Evolutionary conservation across 2,888 invertebrate genomes (phyloP).

Genomic region (Gastracanthus pulcherrimus): DNA sequence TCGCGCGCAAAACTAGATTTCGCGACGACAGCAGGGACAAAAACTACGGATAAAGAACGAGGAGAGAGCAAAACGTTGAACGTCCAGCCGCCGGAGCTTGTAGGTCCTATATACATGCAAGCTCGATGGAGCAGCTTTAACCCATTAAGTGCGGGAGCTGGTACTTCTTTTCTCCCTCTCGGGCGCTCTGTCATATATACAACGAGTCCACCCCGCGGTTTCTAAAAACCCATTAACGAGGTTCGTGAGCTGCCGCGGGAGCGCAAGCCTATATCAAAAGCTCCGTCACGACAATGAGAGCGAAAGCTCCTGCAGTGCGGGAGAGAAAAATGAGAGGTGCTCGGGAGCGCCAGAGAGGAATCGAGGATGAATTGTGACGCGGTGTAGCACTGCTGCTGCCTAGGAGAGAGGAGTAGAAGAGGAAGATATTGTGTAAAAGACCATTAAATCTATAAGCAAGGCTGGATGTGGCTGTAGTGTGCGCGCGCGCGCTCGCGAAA

Average conservation of each 20-base stretch:
- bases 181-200: not conserved
- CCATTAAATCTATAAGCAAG: constrained; percentile 18
- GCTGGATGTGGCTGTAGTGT: not conserved
- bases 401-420: not conserved
- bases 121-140: not conserved
- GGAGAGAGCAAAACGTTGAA: not conserved
- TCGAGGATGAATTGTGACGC: not conserved
- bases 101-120: too few relatives aligned
- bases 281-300: constrained; percentile 14
- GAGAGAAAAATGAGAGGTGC: constrained; percentile 13
- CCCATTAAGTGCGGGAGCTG: constrained; percentile 36
- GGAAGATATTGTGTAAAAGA: not conserved
- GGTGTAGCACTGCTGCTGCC: not conserved
- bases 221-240: constrained; percentile 55
- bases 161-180: too few relatives aligned
- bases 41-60: not conserved
- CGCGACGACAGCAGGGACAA: not conserved
- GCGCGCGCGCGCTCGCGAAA: too few relatives aligned
- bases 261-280: constrained; percentile 41
- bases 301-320: too few relatives aligned
- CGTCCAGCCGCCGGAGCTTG: not conserved
- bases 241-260: constrained; percentile 7
- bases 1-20: constrained; percentile 4
- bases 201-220: constrained; percentile 15
- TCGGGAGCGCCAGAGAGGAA: too few relatives aligned